Evolutionary conservation across 1,140 invertebrate species (phyloP), one percentile per base, ranked within the genome.

Genomic region (Aradophagus sp.): DNA sequence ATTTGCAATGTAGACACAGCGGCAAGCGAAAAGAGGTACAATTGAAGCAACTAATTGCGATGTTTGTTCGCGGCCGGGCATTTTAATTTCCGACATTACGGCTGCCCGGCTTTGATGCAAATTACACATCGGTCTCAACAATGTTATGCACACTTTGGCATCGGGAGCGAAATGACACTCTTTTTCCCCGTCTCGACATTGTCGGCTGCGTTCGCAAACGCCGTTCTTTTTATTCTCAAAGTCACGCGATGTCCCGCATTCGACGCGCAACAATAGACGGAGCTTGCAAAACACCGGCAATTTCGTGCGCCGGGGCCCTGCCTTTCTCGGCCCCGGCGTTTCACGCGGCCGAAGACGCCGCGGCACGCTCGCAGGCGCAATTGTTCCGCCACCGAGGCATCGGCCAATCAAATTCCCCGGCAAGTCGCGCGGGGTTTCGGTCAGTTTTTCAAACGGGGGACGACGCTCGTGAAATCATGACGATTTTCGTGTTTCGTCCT

Each of bases 281-380:
- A 71, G 59, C 68, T 71, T 71, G 68, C 53, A 71, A 65, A 71
- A 71, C 53, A 71, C 59, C 68, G 53, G 59, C 59, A 71, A 71
- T 71, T 71, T 71, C 39, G 52, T 56, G n/a, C n/a, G n/a, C n/a
- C n/a, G n/a, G n/a, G n/a, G n/a, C n/a, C n/a, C n/a, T n/a, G n/a
- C n/a, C n/a, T n/a, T n/a, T n/a, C n/a, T n/a, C n/a, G n/a, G n/a
- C n/a, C n/a, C n/a, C n/a, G n/a, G n/a, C n/a, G n/a, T n/a, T n/a
- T n/a, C n/a, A n/a, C n/a, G n/a, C n/a, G n/a, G n/a, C n/a, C n/a
- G n/a, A n/a, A n/a, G n/a, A n/a, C n/a, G n/a, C n/a, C n/a, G n/a
- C n/a, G n/a, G n/a, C n/a, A n/a, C n/a, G n/a, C n/a, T n/a, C n/a
- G n/a, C n/a, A n/a, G n/a, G n/a, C n/a, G n/a, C n/a, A n/a, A n/a